phyloP scores from a whole-genome alignment of 2,113 vertebrate species.

The Empidonax traillii region DNA sequence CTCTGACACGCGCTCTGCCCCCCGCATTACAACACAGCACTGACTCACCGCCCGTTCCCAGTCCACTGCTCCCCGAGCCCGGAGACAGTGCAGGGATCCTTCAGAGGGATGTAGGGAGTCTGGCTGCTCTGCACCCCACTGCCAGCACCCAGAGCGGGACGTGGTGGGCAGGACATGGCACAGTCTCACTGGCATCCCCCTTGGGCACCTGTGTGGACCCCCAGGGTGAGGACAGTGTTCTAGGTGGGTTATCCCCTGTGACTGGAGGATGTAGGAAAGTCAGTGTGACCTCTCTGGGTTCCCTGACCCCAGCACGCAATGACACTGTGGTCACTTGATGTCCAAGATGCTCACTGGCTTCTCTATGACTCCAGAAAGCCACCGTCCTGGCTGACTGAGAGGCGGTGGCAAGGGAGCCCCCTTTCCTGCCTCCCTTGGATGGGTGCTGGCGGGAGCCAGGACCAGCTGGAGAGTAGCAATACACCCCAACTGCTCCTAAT shows the following conservation, averaged over 20 bases:
- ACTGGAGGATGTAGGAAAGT: neutral
- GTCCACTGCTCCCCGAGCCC: neutral
- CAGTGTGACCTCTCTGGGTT: neutral
- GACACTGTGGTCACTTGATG: neutral
- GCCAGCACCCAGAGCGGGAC: neutral
- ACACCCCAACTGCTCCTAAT: neutral
- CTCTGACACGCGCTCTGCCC: neutral
- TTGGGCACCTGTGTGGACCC: neutral
- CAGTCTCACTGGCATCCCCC: accelerated
- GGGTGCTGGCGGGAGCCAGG: neutral
- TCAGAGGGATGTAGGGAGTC: neutral
- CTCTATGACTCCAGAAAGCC: neutral
- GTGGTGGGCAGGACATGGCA: neutral
- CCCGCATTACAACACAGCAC: conserved; percentile 8
- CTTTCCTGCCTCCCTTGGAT: neutral
- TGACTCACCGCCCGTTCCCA: conserved; percentile 39
- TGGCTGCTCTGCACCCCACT: neutral
- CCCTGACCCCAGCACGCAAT: neutral
- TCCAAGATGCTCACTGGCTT: neutral
- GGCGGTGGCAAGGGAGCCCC: neutral
- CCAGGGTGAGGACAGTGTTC: neutral
- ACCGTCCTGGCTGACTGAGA: accelerated
- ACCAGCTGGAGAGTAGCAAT: neutral
- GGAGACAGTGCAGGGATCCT: neutral
- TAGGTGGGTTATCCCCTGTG: neutral